These are phyloP conservation scores for Nematolebias whitei DNA, from an alignment of 2,113 vertebrate genomes.

Conservation along the genomic window DNA sequence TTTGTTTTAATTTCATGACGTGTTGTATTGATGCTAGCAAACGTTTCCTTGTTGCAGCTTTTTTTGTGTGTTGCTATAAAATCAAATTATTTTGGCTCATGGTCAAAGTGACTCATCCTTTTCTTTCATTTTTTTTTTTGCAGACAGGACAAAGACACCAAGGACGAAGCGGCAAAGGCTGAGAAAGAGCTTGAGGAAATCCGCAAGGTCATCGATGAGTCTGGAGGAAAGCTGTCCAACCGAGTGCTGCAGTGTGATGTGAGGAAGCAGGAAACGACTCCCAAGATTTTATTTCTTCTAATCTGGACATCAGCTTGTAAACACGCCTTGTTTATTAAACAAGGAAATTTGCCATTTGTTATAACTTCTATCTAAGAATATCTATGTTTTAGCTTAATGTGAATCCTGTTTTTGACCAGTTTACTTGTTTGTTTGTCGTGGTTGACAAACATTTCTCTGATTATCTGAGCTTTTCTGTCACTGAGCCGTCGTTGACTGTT, in stretches of 20 bases:
- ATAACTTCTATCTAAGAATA: too few relatives aligned
- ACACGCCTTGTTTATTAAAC: too few relatives aligned
- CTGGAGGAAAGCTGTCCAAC: constrained; percentile 90
- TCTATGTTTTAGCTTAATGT: too few relatives aligned
- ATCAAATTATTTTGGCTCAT: constrained; percentile 20
- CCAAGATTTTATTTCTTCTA: too few relatives aligned
- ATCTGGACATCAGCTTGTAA: too few relatives aligned
- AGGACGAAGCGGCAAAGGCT: constrained; percentile 85
- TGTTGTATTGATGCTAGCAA: constrained; percentile 4
- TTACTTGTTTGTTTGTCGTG: too few relatives aligned
- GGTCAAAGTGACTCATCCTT: constrained; percentile 34
- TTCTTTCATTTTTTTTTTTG: constrained; percentile 43
- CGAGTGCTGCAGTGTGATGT: constrained; percentile 88
- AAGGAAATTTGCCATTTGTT: too few relatives aligned
- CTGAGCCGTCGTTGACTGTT: neutral
- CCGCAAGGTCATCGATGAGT: constrained; percentile 88
- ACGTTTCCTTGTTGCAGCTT: constrained; percentile 4
- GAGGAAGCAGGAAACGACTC: constrained; percentile 23
- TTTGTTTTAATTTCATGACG: neutral
- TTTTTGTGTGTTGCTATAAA: constrained; percentile 8
- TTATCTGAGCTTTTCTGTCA: neutral
- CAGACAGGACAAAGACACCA: constrained; percentile 90
- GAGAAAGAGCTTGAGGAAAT: constrained; percentile 93
- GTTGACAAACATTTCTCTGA: neutral
- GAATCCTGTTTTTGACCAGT: too few relatives aligned